Evolutionary conservation across 2,113 vertebrate species (phyloP).

Genomic region (Corvus cornix): DNA sequence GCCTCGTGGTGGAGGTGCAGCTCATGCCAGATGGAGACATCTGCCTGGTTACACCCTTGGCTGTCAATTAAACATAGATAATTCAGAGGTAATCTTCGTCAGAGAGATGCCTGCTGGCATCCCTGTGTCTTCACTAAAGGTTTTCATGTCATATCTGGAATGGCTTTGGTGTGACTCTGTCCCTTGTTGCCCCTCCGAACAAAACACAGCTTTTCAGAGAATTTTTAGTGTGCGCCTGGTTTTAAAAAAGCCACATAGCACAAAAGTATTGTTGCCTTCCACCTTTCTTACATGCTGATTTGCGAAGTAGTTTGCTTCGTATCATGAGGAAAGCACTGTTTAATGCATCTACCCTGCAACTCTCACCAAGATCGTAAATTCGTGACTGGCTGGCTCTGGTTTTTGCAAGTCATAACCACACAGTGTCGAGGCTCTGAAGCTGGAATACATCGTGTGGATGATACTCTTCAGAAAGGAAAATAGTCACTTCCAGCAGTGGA

Average conservation of each 20-base stretch:
- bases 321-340: background rate
- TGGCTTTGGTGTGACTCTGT: background rate
- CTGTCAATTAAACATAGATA: background rate
- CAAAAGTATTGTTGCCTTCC: background rate
- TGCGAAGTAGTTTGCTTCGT: background rate
- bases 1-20: background rate
- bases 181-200: background rate
- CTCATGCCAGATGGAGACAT: background rate
- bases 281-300: background rate
- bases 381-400: background rate
- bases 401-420: background rate
- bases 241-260: background rate
- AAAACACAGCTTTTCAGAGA: background rate
- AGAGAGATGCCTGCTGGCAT: background rate
- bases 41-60: background rate
- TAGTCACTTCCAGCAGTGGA: background rate
- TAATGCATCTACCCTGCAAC: background rate
- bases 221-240: background rate
- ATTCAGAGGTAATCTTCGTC: background rate
- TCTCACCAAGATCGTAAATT: background rate
- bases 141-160: background rate
- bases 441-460: fast-evolving
- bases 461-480: background rate
- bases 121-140: background rate
- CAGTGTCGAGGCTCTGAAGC: background rate